Conservation (phyloP, 2,888 invertebrate species). For the Nymphalis c-album region DNA sequence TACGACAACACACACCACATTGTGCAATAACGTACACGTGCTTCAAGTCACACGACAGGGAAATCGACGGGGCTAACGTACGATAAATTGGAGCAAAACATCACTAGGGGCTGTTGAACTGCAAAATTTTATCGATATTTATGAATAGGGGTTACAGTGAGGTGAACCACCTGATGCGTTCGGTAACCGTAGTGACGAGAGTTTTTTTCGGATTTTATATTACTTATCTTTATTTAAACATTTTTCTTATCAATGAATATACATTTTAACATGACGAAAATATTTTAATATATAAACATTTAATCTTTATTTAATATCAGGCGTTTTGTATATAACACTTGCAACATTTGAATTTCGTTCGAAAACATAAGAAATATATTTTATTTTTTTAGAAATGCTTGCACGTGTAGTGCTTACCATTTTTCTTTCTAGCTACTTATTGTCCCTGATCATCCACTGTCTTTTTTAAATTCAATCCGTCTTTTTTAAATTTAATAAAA, state of each 20-base stretch:
- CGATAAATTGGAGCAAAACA: constrained; percentile 57
- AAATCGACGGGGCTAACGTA: constrained; percentile 55
- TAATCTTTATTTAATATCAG: too few species aligned
- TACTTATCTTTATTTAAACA: not conserved
- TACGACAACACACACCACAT: constrained; percentile 32
- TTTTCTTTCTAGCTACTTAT: not conserved
- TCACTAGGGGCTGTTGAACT: constrained; percentile 47
- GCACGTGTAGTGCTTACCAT: not conserved
- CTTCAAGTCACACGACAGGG: constrained; percentile 43
- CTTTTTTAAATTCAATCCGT: not conserved
- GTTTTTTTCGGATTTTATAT: constrained; percentile 5
- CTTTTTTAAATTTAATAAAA: not conserved
- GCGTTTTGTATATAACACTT: too few species aligned
- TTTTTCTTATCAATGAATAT: not conserved
- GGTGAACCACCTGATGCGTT: constrained; percentile 43
- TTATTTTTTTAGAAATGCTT: too few species aligned
- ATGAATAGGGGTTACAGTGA: constrained; percentile 46
- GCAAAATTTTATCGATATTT: constrained; percentile 40
- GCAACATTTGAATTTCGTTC: too few species aligned
- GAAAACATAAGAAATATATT: too few species aligned
- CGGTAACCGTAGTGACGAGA: constrained; percentile 21
- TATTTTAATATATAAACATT: too few species aligned
- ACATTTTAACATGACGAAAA: too few species aligned
- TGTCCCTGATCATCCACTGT: not conserved
- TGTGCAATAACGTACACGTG: constrained; percentile 34